A percentile compares a stretch with the other conserved stretches of the same genome.
Evolutionary conservation across 2,113 vertebrate genomes (phyloP).

Genomic region (Australoheros scitulus): DNA sequence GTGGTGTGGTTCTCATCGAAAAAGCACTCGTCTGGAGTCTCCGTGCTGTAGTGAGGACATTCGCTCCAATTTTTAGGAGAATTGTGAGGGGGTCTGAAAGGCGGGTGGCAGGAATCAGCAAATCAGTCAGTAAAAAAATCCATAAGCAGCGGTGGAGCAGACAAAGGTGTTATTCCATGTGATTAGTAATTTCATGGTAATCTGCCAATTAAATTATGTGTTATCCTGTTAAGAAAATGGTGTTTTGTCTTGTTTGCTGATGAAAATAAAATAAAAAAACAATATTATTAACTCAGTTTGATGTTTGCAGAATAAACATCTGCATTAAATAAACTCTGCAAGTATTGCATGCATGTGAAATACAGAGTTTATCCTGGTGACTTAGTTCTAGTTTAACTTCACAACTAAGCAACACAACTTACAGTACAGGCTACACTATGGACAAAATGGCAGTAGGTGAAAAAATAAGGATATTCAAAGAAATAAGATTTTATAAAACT

Average conservation of each 20-base stretch:
- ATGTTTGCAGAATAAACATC: background rate
- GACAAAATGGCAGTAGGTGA: too few relatives aligned
- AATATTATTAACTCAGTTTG: background rate
- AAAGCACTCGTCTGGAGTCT: constrained; percentile 87
- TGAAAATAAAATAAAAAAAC: background rate
- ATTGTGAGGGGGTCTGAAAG: background rate
- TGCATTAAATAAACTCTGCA: background rate
- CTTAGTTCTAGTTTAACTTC: background rate
- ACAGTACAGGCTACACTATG: too few relatives aligned
- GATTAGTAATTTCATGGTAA: background rate
- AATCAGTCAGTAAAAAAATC: background rate
- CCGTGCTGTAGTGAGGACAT: constrained; percentile 89
- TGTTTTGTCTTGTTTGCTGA: background rate
- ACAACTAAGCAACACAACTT: background rate
- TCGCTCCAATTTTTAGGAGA: constrained; percentile 82
- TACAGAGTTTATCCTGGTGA: background rate
- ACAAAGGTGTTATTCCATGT: background rate
- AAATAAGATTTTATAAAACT: background rate
- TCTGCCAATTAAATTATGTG: background rate
- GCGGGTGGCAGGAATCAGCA: background rate
- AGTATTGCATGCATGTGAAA: background rate
- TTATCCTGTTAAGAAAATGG: background rate
- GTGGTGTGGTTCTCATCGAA: constrained; percentile 88
- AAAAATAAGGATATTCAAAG: too few relatives aligned
- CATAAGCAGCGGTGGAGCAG: background rate